Evolutionary conservation across 2,888 invertebrate species (phyloP).

Genomic region (Athalia rosae): DNA sequence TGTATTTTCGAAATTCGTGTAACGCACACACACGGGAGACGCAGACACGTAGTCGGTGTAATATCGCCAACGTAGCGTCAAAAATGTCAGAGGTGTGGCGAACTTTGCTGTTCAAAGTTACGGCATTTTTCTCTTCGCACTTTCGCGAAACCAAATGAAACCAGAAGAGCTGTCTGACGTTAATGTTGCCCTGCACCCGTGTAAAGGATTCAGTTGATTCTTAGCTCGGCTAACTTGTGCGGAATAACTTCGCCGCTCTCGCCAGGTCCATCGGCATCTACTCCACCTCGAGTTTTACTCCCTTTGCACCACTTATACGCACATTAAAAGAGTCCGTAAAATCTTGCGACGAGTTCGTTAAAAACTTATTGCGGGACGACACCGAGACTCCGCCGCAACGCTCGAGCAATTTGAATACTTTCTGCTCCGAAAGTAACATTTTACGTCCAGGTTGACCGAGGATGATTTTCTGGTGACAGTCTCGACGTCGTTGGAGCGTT

Average conservation of each 20-base stretch:
- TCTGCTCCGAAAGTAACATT: too few species aligned
- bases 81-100: neutral
- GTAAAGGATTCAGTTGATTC: neutral
- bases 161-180: neutral
- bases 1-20: neutral
- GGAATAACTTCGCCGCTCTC: conserved; percentile 11
- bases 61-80: neutral
- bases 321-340: neutral
- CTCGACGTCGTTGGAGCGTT: too few species aligned
- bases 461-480: too few species aligned
- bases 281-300: neutral
- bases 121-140: neutral
- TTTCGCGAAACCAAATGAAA: neutral
- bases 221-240: neutral
- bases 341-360: too few species aligned
- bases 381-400: too few species aligned
- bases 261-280: neutral
- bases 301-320: neutral
- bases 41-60: neutral
- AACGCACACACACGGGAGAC: conserved; percentile 8
- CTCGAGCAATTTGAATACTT: too few species aligned
- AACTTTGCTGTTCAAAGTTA: conserved; percentile 19
- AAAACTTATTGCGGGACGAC: too few species aligned
- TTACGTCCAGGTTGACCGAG: too few species aligned
- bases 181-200: conserved; percentile 8